Conservation (phyloP, 2,888 invertebrate species). For the Chydorus sphaericus region DNA sequence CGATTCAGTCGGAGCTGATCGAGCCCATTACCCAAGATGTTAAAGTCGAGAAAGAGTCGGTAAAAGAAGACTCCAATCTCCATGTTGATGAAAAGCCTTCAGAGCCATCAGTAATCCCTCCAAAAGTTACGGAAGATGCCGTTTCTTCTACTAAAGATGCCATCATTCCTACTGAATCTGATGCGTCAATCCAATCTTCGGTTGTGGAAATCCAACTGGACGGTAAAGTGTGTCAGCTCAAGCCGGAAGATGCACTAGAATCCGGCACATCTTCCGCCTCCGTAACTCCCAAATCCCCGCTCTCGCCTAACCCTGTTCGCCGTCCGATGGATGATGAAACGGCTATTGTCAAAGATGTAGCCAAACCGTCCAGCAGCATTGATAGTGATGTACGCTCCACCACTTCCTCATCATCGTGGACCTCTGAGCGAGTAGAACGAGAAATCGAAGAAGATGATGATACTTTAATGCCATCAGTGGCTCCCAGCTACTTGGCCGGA, state of each 20-base stretch:
- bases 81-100: slow-evolving; percentile 11
- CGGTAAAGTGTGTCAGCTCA: neutral
- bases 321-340: neutral
- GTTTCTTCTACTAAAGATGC: neutral
- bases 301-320: neutral
- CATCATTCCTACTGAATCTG: no score
- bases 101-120: neutral
- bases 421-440: neutral
- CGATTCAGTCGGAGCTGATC: no score
- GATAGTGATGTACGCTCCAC: neutral
- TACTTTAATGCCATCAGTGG: neutral
- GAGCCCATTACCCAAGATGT: no score
- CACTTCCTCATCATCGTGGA: neutral
- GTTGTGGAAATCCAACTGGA: neutral
- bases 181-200: neutral
- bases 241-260: neutral
- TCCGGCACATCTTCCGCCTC: neutral
- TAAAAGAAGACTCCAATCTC: no score
- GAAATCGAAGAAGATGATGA: neutral
- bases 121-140: neutral
- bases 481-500: neutral
- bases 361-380: neutral
- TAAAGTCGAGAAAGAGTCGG: no score
- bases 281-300: neutral
- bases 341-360: neutral